phyloP scores from a whole-genome alignment of 2,888 invertebrate genomes.

The Phorcus lineatus region DNA sequence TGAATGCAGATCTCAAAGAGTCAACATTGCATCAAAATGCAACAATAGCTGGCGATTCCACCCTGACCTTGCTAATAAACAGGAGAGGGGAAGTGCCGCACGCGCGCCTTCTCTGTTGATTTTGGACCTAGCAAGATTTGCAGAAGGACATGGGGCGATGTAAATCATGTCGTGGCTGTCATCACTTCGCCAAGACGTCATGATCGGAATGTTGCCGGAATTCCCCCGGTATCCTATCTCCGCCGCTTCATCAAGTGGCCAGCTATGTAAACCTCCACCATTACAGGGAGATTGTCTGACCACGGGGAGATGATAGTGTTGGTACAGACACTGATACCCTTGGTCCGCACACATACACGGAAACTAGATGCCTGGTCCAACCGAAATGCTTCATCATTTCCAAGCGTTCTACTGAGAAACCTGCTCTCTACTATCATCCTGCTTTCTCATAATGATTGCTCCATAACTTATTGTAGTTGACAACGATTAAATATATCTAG shows the following conservation, averaged over 20 bases:
- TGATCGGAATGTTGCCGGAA: not conserved
- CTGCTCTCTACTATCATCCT: too few species aligned
- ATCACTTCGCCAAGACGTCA: not conserved
- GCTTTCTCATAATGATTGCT: too few species aligned
- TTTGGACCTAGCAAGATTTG: not conserved
- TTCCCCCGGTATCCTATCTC: not conserved
- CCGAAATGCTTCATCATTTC: too few species aligned
- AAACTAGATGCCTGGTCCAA: too few species aligned
- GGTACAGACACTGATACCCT: too few species aligned
- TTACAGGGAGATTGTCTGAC: too few species aligned
- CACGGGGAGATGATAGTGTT: too few species aligned
- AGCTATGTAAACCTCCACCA: too few species aligned
- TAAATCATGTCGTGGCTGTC: not conserved
- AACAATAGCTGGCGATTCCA: not conserved
- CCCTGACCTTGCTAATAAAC: not conserved
- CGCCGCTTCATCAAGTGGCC: not conserved
- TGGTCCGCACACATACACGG: too few species aligned
- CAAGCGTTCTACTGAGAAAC: too few species aligned
- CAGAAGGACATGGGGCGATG: not conserved
- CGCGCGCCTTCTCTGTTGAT: not conserved
- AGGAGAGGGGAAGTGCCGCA: not conserved
- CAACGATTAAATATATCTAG: too few species aligned
- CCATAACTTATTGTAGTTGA: too few species aligned
- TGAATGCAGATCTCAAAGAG: not conserved
- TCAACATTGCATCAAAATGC: conserved; percentile 4